Evolutionary conservation across 2,113 vertebrate genomes (phyloP), one percentile per base, ranked within the genome.

Genomic region (Hippocampus abdominalis): DNA sequence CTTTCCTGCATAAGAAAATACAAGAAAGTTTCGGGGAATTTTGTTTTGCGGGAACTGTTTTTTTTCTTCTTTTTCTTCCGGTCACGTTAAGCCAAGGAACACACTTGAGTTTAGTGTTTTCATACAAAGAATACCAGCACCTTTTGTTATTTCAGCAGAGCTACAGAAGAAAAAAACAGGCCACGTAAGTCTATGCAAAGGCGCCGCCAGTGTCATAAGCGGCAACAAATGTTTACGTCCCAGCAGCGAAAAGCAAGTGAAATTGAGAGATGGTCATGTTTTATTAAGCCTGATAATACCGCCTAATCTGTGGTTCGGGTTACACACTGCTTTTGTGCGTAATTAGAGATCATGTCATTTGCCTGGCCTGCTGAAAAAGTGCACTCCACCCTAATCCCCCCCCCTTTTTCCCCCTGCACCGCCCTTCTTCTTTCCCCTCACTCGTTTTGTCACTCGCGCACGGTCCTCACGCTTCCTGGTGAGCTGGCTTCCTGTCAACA

Each of bases 241-340:
- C 66, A 69, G 53, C 68, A 80, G 59, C 66, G 71, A 82, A 81
- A 82, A 77, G 74, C 76, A 83, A 64, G 81, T 80, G 87, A 87
- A 87, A 86, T 79, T 70, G 76, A 87, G 81, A 83, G 84, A 90
- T 80, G 77, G 77, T 83, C 86, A 90, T 89, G 84, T 89, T 89
- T 91, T 91, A 91, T 91, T 91, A 90, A 91, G 85, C 81, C 78
- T 80, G 81, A 89, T 86, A 89, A 89, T 84, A 70, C 79, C 69
- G 81, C 63, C 80, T 88, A 87, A 89, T 87, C 84, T 89, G 80
- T 66, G 80, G 84, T 80, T 91, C 68, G 79, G 82, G 87, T 91
- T 91, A 88, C 87, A 84, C 83, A 78, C 78, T 87, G 83, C 88
- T 86, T 64, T 91, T 89, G 89, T 90, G 82, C 84, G 89, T 89